Conservation (phyloP, 37 sponge, comb jelly and placozoan genomes). For the Chondrosia reniformis region DNA sequence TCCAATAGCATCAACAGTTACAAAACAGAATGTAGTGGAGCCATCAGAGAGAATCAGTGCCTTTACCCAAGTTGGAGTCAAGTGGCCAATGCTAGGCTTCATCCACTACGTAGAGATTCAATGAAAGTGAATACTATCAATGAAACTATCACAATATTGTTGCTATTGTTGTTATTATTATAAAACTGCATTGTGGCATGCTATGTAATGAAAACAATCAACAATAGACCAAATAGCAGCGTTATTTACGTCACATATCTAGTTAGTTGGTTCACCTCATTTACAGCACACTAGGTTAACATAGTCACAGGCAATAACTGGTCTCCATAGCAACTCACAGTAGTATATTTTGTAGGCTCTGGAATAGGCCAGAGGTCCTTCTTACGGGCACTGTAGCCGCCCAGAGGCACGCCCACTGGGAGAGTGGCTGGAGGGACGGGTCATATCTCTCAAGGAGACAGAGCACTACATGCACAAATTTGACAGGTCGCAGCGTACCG, state of each 20-base stretch:
- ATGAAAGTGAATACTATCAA: not conserved
- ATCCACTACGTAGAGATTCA: conserved; percentile 20
- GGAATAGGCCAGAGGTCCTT: conserved; percentile 27
- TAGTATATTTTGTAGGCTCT: conserved; percentile 32
- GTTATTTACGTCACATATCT: no score
- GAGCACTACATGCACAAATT: not conserved
- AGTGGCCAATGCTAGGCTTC: conserved; percentile 36
- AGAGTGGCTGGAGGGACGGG: conserved; percentile 21
- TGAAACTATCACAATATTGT: no score
- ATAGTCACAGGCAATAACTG: no score
- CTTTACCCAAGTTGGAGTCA: conserved; percentile 37
- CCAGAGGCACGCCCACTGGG: conserved; percentile 39
- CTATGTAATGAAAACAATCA: no score
- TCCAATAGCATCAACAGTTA: conserved; percentile 45
- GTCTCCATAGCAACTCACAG: conserved; percentile 10
- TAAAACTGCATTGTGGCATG: no score
- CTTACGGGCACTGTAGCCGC: conserved; percentile 24
- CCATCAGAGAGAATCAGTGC: conserved; percentile 26
- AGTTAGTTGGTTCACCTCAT: no score
- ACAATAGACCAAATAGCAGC: no score
- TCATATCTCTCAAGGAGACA: not conserved
- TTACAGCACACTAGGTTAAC: no score
- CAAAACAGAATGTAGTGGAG: not conserved
- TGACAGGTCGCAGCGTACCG: conserved; percentile 6
- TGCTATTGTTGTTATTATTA: no score